Evolutionary conservation across 2,113 vertebrate genomes (phyloP).

Genomic region (Tonatia bakeri): DNA sequence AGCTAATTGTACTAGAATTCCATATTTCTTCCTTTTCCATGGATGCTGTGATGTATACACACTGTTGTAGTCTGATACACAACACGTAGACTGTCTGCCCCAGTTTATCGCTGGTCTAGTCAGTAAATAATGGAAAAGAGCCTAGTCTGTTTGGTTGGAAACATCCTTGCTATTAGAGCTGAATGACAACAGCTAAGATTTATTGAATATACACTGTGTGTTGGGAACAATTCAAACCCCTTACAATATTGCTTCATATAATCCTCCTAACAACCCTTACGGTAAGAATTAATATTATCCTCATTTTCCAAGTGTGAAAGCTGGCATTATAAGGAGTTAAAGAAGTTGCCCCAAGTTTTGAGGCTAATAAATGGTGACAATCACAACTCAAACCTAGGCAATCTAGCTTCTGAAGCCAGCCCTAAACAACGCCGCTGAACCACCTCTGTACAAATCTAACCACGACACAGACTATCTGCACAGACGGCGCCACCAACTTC

Average conservation of each 20-base stretch:
- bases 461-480: neutral
- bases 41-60: neutral
- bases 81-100: neutral
- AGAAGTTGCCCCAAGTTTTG: neutral
- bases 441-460: neutral
- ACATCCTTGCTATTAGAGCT: neutral
- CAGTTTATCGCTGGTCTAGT: neutral
- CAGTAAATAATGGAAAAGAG: neutral
- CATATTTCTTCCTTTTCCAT: neutral
- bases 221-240: neutral
- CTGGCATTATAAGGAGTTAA: neutral
- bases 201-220: neutral
- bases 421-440: neutral
- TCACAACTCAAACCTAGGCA: neutral
- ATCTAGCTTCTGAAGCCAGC: neutral
- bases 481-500: neutral
- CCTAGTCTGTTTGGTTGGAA: neutral
- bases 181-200: neutral
- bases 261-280: neutral
- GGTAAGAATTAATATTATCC: neutral
- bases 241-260: neutral
- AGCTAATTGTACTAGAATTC: neutral
- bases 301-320: too few relatives aligned
- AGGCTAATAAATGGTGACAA: neutral
- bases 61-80: neutral